Evolutionary conservation across 2,888 invertebrate species (phyloP), one percentile per base, ranked within the genome.

Genomic region (Caenorhabditis imperialis): DNA sequence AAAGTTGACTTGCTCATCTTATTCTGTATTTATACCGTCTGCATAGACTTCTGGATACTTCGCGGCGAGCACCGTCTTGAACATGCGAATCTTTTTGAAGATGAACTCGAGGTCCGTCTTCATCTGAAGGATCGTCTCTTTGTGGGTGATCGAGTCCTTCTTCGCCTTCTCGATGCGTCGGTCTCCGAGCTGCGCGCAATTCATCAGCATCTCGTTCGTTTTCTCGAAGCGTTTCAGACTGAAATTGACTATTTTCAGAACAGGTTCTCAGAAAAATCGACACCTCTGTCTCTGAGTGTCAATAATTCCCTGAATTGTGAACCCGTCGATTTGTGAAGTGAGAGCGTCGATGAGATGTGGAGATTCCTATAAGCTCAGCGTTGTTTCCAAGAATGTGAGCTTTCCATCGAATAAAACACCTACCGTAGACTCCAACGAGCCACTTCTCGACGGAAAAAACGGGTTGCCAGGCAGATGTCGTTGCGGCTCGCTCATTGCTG

Each of bases 161-260:
- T 92, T 92, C 0, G 96, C 95, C 20, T 92, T 92, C 86, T 94
- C 93, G 58, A 95, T 91, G 12, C 98, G 92, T 77, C 93, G 93
- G 3, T 93, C 92, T 0, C 96, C 95, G n/a, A 99, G 89, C 18
- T 94, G 93, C 89, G 96, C 96, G 88, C 97, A 97, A 89, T 97
- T 98, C 10, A 94, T 93, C 30, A 99, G 90, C 98, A 98, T 99
- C 90, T 99, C 98, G 88, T 98, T 99, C 0, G 98, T 98, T 89
- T 98, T 98, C 88, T 98, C 98, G 90, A 97, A 99, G 61, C 97
- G 91, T 86, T 94, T 94, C 25, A 98, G 89, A 40, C 85, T 85
- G 65, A 57, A 84, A 75, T 25, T 16, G 37, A n/a, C n/a, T n/a
- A n/a, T 89, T 98, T 98, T 88, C 99, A 98, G 90, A 97, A 99